Evolutionary conservation across 2,888 invertebrate species (phyloP), one percentile per base, ranked within the genome.

Genomic region (Hirudinaria manillensis): DNA sequence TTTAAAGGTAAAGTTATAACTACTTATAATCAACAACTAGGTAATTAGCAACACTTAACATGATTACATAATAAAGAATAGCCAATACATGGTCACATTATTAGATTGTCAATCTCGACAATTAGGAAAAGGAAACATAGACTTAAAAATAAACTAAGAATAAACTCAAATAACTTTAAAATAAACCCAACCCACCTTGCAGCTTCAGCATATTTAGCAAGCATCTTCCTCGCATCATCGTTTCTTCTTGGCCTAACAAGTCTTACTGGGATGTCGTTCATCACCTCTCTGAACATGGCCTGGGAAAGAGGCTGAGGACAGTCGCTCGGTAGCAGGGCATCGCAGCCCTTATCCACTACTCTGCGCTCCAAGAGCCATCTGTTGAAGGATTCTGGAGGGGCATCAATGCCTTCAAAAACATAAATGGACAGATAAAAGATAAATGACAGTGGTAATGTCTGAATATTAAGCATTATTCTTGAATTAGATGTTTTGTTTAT

Each of bases 231-330:
- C 0, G 96, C 96, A 87, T 97, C 97, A 0, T 93, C 93, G 3
- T 94, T 93, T 83, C 93, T 96, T 86, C 95, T 94, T 13, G 96
- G 95, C 84, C 94, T 91, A n/a, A 93, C 90, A 77, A 97, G 89
- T 86, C 94, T 95, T 77, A 97, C 93, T 16, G 97, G 97, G 83
- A 98, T 94, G 86, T 97, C 96, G 86, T 94, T 93, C 94, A 97
- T 95, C 74, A 97, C 94, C 87, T 97, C 97, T 79, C 93, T 90
- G 86, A 94, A 94, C 95, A 97, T 94, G 1, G 93, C 92, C 83
- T 91, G 89, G 6, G 96, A 96, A 81, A 97, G 91, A 87, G 95
- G 95, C 1, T 93, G 92, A 80, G 91, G 90, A 86, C 96, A 96
- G 84, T 91, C 91, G 85, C 93, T 93, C 10, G 97, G 96, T 72